These are phyloP conservation scores for Tetragonisca angustula DNA, from an alignment of 2,888 invertebrate genomes.

Conservation along the genomic window DNA sequence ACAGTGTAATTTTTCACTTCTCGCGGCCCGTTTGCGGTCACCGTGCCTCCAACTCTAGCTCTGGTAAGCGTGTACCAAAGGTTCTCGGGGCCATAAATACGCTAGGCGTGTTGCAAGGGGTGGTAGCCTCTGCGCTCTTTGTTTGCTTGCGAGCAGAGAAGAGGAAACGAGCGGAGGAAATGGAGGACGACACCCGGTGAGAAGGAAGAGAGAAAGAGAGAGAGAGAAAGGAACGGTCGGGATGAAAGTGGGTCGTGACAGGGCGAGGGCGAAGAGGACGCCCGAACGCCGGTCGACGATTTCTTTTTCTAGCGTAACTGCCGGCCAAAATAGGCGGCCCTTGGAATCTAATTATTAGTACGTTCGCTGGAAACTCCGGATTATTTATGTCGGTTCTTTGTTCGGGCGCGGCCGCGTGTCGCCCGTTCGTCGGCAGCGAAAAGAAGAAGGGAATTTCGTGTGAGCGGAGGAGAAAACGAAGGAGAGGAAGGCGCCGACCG, in stretches of 20 bases:
- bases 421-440: constrained; percentile 11
- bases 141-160: constrained; percentile 61
- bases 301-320: constrained; percentile 74
- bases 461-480: constrained; percentile 37
- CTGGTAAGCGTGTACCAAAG: constrained; percentile 62
- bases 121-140: constrained; percentile 66
- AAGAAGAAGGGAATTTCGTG: constrained; percentile 3
- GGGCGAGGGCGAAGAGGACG: constrained; percentile 19
- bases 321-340: constrained; percentile 74
- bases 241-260: constrained; percentile 64
- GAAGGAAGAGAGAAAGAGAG: constrained; percentile 6
- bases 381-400: constrained; percentile 78
- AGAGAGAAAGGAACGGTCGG: background rate
- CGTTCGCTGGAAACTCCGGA: constrained; percentile 70
- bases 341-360: constrained; percentile 79
- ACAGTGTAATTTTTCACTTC: constrained; percentile 43
- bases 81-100: constrained; percentile 78
- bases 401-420: constrained; percentile 58
- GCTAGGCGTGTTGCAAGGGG: constrained; percentile 74
- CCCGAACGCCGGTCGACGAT: constrained; percentile 53
- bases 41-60: constrained; percentile 1
- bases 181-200: constrained; percentile 26
- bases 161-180: constrained; percentile 40
- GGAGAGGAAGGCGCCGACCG: constrained; percentile 39
- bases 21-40: constrained; percentile 47